Evolutionary conservation across 2,113 vertebrate species (phyloP), one percentile per base, ranked within the genome.

Genomic region (Xerus inauris): DNA sequence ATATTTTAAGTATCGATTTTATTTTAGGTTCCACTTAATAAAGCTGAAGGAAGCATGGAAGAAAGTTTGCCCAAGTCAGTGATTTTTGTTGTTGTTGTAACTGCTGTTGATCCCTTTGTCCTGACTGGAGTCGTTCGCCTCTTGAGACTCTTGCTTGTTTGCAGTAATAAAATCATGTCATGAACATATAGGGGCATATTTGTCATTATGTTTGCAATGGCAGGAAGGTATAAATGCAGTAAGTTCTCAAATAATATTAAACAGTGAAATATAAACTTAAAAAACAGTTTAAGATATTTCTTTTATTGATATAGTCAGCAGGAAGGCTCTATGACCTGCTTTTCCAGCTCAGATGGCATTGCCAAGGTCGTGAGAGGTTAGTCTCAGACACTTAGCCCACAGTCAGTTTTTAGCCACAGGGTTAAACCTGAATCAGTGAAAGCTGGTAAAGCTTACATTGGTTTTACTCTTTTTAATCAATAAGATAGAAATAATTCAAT

Each of bases 401-500:
- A 72, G 64, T 92, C 49, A n/a, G 1, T 35, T 94, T 77, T 89
- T 26, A 92, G 45, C 30, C 51, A 62, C 14, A 77, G 19, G 72
- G 38, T 89, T 57, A 89, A 42, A 75, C 65, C 84, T 89, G 38
- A 87, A 35, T 57, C 75, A 45, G 4, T 69, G 73, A 73, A 86
- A 94, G 47, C 73, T 89, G 38, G 73, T 96, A n/a, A 94, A 47
- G 17, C 17, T 89, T 87, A 80, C 8, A 40, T 40, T 76, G 49
- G 95, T 89, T 80, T 96, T 87, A 93, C 5, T 73, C 57, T 93
- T 89, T 93, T 94, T 94, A 62, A 47, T 93, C 47, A 82, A 45
- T 42, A 87, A 80, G 59, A 22, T 93, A 84, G 92, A 72, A 91
- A 88, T 84, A 95, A 85, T 79, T 12, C 87, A 95, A 85, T 77